Percentiles rank a stretch among this genome's conserved stretches.
Conservation (phyloP, 2,888 invertebrate genomes). For the Coenonympha arcania region DNA sequence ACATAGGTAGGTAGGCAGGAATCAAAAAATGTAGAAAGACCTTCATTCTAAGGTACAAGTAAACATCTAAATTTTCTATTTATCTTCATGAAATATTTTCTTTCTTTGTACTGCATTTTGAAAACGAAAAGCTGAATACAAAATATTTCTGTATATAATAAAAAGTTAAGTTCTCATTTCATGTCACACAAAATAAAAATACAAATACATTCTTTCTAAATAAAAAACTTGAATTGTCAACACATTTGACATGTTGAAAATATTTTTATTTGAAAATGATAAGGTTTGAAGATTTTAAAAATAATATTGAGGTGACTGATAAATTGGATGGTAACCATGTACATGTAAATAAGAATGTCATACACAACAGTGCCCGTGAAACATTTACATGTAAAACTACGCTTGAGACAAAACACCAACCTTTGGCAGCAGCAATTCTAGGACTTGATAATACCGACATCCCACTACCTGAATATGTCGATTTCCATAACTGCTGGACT, state of each 20-base stretch:
- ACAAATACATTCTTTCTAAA: constrained; percentile 10
- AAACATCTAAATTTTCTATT: too few species aligned
- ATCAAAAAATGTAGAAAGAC: too few species aligned
- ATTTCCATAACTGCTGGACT: constrained; percentile 55
- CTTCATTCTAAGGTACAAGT: too few species aligned
- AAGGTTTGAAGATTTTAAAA: constrained; percentile 31
- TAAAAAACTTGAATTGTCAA: constrained; percentile 2
- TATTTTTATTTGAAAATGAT: constrained; percentile 10
- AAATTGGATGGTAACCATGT: constrained; percentile 36
- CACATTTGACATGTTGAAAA: constrained; percentile 18
- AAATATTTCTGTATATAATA: too few species aligned
- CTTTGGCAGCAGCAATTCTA: constrained; percentile 50
- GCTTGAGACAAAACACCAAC: constrained; percentile 20
- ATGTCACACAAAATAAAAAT: too few species aligned
- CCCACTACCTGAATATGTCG: constrained; percentile 36
- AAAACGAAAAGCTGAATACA: too few species aligned
- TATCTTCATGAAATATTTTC: too few species aligned
- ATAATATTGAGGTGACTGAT: constrained; percentile 43
- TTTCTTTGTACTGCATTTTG: too few species aligned
- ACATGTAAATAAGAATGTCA: constrained; percentile 34
- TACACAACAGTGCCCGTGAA: constrained; percentile 38
- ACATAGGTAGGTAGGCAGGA: too few species aligned
- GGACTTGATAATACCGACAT: constrained; percentile 56
- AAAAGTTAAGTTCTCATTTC: too few species aligned
- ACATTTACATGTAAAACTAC: constrained; percentile 19